Evolutionary conservation across 1,140 invertebrate genomes (phyloP).

Genomic region (Atta colombica): DNA sequence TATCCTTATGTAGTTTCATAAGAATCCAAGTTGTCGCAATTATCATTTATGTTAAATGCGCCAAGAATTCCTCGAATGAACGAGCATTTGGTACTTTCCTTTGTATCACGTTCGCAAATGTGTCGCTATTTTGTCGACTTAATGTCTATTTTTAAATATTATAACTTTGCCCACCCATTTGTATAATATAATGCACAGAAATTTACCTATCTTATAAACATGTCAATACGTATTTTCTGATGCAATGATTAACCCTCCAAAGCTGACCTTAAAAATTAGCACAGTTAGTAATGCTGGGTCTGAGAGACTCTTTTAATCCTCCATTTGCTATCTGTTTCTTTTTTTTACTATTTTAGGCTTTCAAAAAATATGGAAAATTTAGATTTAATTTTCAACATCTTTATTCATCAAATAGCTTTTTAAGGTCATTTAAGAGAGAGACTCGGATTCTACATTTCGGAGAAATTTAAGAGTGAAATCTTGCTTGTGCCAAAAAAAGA

Average conservation of each 20-base stretch:
- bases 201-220: neutral
- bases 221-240: neutral
- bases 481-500: too few relatives aligned
- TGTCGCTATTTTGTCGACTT: conserved; percentile 33
- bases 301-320: too few relatives aligned
- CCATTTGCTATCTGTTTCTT: too few relatives aligned
- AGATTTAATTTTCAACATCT: too few relatives aligned
- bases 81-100: neutral
- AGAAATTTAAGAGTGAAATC: too few relatives aligned
- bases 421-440: too few relatives aligned
- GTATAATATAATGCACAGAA: neutral
- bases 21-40: conserved; percentile 17
- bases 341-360: too few relatives aligned
- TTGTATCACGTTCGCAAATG: conserved; percentile 35
- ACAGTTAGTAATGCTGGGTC: too few relatives aligned
- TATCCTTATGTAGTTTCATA: neutral
- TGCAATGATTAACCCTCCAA: neutral
- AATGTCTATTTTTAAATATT: neutral
- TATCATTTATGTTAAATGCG: conserved; percentile 49
- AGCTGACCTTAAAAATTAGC: too few relatives aligned
- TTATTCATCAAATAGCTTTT: too few relatives aligned
- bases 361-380: too few relatives aligned
- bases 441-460: too few relatives aligned
- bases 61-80: conserved; percentile 15
- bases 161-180: neutral